Base-by-base conservation (phyloP, 92 coral and sea anemone genomes). In the Metridium senile region DNA sequence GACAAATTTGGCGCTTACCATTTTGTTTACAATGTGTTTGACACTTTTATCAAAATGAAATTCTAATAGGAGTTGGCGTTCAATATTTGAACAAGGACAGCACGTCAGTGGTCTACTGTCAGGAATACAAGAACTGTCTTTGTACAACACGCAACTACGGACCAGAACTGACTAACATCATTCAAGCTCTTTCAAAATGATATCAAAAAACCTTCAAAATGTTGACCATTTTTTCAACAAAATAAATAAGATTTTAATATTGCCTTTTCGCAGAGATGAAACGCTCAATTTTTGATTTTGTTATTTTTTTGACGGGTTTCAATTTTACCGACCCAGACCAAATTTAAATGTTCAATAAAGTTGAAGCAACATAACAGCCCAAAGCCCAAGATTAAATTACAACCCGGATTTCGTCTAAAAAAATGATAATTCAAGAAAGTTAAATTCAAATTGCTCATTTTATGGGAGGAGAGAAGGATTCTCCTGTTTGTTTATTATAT, bases 1-100 rank as follows among this genome's bases (percentile, higher is more conserved):
- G 35, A 33, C 33, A 47, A 73, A 21, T 73, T 58, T 35, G 28
- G 22, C 64, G 47, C 30, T 72, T 23, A 73, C 56, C 22, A 73
- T 73, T 56, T 73, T 73, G 78, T 73, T 73, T 73, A 73, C 78
- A 73, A 73, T 73, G 78, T 33, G 31, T 58, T 73, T 73, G 78
- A 73, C 78, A 73, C 78, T 57, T 52, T 73, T 73, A 58, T 73
- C 68, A 32, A 58, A 73, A 72, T 30, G 18, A 17, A 56, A 72
- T 46, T 33, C n/a, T 18, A 30, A 23, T 52, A 59, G 45, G 32
- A 54, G 53, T n/a, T 72, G 39, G 47, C 27, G 33, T 57, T 19
- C 78, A 73, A 73, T 73, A 73, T 73, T 73, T 73, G 78, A 57
- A 73, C 67, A 57, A 58, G 62, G 30, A 35, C 49, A 68, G 74